These are phyloP conservation scores for Calypte anna DNA, from an alignment of 2,113 vertebrate genomes.

Conservation along the genomic window DNA sequence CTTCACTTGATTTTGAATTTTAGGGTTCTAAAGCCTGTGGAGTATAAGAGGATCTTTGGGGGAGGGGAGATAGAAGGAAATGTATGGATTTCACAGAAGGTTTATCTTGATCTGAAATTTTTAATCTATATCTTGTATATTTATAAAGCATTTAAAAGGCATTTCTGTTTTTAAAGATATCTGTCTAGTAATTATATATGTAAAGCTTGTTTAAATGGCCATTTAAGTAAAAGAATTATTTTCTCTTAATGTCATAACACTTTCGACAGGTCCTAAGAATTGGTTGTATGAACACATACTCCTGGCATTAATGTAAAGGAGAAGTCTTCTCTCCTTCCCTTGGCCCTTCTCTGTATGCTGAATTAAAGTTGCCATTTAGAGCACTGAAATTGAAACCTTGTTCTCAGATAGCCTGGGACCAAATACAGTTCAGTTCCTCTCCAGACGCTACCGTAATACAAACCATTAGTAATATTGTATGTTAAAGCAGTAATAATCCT, in stretches of 20 bases:
- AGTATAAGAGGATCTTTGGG: background rate
- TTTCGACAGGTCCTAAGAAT: background rate
- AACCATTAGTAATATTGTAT: background rate
- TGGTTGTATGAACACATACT: background rate
- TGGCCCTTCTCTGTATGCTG: background rate
- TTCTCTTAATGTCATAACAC: background rate
- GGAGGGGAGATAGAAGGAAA: background rate
- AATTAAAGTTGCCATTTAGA: background rate
- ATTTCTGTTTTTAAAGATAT: background rate
- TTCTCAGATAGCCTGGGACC: background rate
- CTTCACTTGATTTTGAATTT: background rate
- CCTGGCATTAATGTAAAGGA: background rate
- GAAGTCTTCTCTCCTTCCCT: background rate
- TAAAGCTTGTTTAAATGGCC: background rate
- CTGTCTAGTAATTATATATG: background rate
- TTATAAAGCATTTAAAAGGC: background rate
- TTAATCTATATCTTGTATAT: background rate
- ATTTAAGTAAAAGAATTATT: background rate
- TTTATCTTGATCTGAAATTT: background rate
- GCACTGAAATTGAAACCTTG: background rate
- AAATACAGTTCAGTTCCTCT: background rate
- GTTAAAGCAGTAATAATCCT: background rate
- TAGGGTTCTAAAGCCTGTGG: background rate
- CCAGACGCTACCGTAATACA: background rate
- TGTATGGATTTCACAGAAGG: background rate